Evolutionary conservation across 2,888 invertebrate genomes (phyloP).

Genomic region (Sminthurinus aureus): DNA sequence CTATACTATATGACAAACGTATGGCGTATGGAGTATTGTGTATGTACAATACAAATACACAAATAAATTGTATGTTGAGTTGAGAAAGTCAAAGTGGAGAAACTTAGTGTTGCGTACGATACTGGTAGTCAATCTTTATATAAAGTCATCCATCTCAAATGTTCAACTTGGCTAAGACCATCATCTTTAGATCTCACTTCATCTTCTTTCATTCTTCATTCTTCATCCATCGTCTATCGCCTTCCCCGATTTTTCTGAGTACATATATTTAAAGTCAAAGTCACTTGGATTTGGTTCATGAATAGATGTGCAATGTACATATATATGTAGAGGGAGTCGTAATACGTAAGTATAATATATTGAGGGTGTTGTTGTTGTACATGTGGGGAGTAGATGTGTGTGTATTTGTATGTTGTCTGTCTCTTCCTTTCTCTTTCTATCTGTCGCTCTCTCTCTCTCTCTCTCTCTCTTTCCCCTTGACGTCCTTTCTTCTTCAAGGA

Average conservation of each 20-base stretch:
- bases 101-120: no score
- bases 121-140: constrained; percentile 34
- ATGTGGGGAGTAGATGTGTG: background rate
- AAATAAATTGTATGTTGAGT: background rate
- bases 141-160: constrained; percentile 55
- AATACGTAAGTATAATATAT: no score
- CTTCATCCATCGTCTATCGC: no score
- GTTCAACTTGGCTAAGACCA: constrained; percentile 29
- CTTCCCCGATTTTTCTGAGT: no score
- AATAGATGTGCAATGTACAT: background rate
- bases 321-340: background rate
- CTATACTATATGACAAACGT: no score
- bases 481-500: constrained; percentile 18
- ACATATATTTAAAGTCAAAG: no score
- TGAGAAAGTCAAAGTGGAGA: constrained; percentile 23
- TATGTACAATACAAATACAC: background rate
- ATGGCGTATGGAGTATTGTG: background rate
- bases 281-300: no score
- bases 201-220: constrained; percentile 8
- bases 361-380: no score
- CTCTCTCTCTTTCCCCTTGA: background rate
- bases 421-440: constrained; percentile 23
- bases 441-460: constrained; percentile 1
- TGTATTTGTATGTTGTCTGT: background rate
- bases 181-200: constrained; percentile 16